Base-by-base conservation (phyloP, 1,140 invertebrate species). In the Penaeus vannamei region DNA sequence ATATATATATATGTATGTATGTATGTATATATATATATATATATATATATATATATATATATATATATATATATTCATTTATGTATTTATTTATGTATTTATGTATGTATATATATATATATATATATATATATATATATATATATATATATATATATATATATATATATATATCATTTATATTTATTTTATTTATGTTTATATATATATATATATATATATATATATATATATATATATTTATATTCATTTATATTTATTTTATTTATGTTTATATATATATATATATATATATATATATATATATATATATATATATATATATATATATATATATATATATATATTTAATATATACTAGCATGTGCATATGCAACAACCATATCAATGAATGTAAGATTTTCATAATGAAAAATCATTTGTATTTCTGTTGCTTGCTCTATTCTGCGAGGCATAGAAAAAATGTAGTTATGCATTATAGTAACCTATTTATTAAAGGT, bases 231-330 rank as follows among this genome's bases (percentile, higher is more conserved):
- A 14, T 26, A 14, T 26, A 22, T 69, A 22, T 69, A 22, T 69
- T 10, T 69, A 14, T 22, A 69, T 69, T 17, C 29, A 69, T 69
- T 17, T 69, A 69, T 69, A 69, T 69, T 17, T 69, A 69, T 69
- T n/a, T n/a, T n/a, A n/a, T n/a, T n/a, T n/a, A 69, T 69, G 20
- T 69, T n/a, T 69, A n/a, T n/a, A 69, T 69, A 69, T 69, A 69
- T 69, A 69, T 69, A 69, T n/a, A 69, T 69, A 69, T 69, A 69
- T 69, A 69, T 69, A 69, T 69, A 69, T 69, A 69, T 69, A 69
- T 69, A 72, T 72, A 72, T 72, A 72, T n/a, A 72, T 72, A 72
- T 23, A 72, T 72, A 72, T 72, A 72, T 72, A 72, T 72, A 72
- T 72, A 72, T 72, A 72, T 72, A 72, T 72, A 72, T 5, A 72